Conservation (phyloP, 2,113 vertebrate genomes). For the Psettodes erumei region DNA sequence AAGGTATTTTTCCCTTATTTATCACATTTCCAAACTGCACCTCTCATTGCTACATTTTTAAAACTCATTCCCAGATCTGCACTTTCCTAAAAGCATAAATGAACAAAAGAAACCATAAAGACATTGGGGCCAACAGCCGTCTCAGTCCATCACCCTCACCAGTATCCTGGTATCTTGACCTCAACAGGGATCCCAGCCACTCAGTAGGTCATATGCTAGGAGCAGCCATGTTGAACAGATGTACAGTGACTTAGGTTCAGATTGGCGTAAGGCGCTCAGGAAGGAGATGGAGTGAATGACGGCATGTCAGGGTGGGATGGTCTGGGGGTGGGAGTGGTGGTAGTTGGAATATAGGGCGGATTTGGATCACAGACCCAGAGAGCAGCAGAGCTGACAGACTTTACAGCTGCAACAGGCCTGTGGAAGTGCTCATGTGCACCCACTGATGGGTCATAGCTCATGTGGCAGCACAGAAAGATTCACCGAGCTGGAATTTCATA, state of each 20-base stretch:
- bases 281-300: conserved; percentile 53
- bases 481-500: conserved; percentile 71
- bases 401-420: conserved; percentile 68
- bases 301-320: conserved; percentile 53
- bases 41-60: neutral
- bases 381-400: conserved; percentile 65
- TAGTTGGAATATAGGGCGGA: conserved; percentile 36
- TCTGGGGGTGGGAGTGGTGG: conserved; percentile 11
- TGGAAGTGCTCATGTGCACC: conserved; percentile 54
- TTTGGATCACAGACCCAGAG: conserved; percentile 49
- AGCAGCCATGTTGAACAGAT: conserved; percentile 81
- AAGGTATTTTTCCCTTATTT: neutral
- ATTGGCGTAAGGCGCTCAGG: conserved; percentile 63
- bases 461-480: conserved; percentile 63
- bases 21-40: neutral
- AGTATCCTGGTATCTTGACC: conserved; percentile 28
- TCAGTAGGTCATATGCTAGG: conserved; percentile 63
- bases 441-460: conserved; percentile 49
- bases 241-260: conserved; percentile 76
- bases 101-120: neutral
- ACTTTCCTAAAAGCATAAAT: neutral
- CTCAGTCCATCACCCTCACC: conserved; percentile 16
- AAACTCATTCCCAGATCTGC: neutral
- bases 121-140: neutral
- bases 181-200: conserved; percentile 39